Percentiles rank a stretch among this genome's conserved stretches.
Evolutionary conservation across 2,797 vertebrate genomes (phyloP).

Genomic region (Vultur gryphus): DNA sequence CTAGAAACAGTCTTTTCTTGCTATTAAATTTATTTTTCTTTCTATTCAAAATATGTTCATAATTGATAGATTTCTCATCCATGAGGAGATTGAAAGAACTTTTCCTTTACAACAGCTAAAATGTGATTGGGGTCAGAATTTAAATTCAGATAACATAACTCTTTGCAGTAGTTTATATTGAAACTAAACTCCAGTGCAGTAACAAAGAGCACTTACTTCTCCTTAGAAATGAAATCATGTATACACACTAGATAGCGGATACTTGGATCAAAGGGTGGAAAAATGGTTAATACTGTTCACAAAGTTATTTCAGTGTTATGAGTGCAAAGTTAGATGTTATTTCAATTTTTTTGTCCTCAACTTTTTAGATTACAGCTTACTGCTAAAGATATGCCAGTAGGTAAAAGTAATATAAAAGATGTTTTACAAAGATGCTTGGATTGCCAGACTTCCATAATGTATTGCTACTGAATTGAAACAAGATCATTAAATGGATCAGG

Average conservation of each 20-base stretch:
- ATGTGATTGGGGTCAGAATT: not conserved
- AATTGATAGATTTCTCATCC: not conserved
- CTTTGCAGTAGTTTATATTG: not conserved
- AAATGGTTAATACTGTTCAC: not conserved
- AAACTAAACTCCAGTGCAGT: not conserved
- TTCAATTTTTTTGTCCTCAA: not conserved
- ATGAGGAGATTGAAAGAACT: not conserved
- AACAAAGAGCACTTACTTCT: not conserved
- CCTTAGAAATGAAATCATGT: not conserved
- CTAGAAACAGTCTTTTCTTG: not conserved
- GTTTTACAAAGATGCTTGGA: not conserved
- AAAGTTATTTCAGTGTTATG: not conserved
- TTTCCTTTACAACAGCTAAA: not conserved
- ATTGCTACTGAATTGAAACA: not conserved
- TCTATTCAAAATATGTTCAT: not conserved
- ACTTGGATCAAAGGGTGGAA: not conserved
- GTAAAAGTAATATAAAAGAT: not conserved
- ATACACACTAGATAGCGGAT: not conserved
- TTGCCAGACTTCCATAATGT: not conserved
- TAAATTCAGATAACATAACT: not conserved
- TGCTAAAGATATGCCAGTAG: not conserved
- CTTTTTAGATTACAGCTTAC: not conserved
- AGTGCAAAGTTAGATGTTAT: not conserved
- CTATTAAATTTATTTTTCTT: not conserved
- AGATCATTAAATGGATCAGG: not conserved